These are phyloP conservation scores for Bambusicola thoracicus DNA, from an alignment of 2,113 vertebrate genomes.

Conservation along the genomic window DNA sequence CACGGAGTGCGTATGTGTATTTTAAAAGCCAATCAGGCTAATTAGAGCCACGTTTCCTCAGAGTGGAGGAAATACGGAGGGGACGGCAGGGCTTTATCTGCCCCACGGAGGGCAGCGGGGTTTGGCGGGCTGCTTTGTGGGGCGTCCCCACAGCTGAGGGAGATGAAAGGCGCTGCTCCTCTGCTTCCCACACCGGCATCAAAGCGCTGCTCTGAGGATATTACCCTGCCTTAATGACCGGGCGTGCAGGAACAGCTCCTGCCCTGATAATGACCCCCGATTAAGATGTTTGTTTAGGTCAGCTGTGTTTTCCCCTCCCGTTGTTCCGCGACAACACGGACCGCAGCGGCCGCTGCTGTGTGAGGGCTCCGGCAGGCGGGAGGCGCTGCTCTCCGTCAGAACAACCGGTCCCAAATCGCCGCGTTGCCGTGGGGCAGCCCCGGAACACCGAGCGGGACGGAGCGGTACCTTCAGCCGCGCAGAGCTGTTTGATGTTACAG, in stretches of 20 bases:
- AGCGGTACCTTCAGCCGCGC: rapidly evolving
- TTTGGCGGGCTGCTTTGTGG: slow-evolving; percentile 22
- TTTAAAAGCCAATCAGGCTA: neutral
- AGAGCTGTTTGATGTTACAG: rapidly evolving
- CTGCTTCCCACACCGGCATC: slow-evolving; percentile 59
- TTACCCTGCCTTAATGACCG: neutral
- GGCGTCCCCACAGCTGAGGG: slow-evolving; percentile 22
- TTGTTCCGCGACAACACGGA: rapidly evolving
- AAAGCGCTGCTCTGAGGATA: slow-evolving; percentile 40
- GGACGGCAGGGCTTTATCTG: neutral
- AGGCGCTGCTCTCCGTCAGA: rapidly evolving
- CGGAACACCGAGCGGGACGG: rapidly evolving
- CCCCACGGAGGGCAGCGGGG: neutral
- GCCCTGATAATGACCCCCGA: neutral
- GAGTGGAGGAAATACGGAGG: neutral
- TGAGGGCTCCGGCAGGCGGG: neutral
- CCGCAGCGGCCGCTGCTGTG: rapidly evolving
- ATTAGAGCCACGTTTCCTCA: neutral
- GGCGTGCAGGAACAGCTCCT: neutral
- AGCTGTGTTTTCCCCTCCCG: neutral
- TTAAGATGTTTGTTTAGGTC: slow-evolving; percentile 27
- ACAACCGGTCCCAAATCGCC: rapidly evolving
- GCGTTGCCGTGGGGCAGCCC: rapidly evolving
- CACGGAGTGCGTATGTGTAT: neutral
- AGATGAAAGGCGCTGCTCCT: slow-evolving; percentile 57